Base-by-base conservation (phyloP, 2,113 vertebrate species). In the Numida meleagris region DNA sequence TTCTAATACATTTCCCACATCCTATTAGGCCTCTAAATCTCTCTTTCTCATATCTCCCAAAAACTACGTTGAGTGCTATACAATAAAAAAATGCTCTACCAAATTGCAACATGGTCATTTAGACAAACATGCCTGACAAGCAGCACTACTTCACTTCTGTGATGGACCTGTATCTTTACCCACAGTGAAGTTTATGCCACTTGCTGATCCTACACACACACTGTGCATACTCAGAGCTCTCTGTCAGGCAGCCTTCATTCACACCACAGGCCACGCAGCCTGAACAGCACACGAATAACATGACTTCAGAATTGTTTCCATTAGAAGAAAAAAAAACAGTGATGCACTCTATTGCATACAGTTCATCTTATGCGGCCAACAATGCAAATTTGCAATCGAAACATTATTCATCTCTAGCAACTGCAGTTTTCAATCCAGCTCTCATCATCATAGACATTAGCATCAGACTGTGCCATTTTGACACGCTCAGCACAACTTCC, bases 151-250 rank as follows among this genome's bases (percentile, higher is more conserved):
- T 45, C 42, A 36, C 31, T 27, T 15, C 48, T 78, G 42, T 58
- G 42, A 62, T 31, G 11, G 7, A 43, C 27, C 29, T 8, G 7
- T 17, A 24, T 38, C 40, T 70, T 43, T 29, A 75, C 14, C 29
- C 29, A 72, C 6, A 42, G 4, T 7, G 9, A 66, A 67, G 23
- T 12, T 63, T 19, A 40, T 4, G 48, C 10, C 46, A 21, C 40
- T 14, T 50, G 34, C 23, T 19, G 62, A 9, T 19, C 16, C 13
- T 18, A 25, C n/a, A 33, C 3, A 0, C 34, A 21, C 23, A 5
- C 27, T 42, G 25, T 43, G 43, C 36, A 6, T 13, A 8, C n/a
- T 8, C 23, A 45, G 58, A 0, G 34, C 9, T 88, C 2, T 0
- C 51, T 76, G 71, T 20, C 33, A 38, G 33, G 36, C 20, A 7